Evolutionary conservation across 2,888 invertebrate species (phyloP).

Genomic region (Cantharis rufa): DNA sequence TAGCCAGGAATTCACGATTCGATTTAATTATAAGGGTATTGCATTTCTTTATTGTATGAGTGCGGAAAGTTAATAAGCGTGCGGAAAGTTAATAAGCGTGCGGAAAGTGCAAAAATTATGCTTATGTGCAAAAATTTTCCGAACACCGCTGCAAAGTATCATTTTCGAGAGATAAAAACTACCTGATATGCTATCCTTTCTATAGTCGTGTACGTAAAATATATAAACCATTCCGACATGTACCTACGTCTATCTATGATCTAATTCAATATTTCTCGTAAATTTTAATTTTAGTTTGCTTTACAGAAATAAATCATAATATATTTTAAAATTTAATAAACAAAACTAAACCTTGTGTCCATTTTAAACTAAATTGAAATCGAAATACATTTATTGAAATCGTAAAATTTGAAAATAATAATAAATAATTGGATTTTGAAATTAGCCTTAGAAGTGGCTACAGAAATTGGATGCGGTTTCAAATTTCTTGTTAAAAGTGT

Average conservation of each 20-base stretch:
- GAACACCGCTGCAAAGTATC: no score
- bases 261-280: background rate
- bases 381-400: background rate
- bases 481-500: background rate
- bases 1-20: no score
- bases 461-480: background rate
- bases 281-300: background rate
- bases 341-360: background rate
- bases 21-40: no score
- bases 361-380: background rate
- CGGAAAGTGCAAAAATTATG: no score
- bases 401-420: background rate
- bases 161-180: no score
- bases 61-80: no score
- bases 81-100: no score
- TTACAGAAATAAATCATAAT: background rate
- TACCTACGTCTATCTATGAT: background rate
- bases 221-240: background rate
- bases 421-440: background rate
- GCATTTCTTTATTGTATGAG: no score
- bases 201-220: no score
- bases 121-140: no score
- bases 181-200: no score
- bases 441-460: background rate
- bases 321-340: background rate